Evolutionary conservation across 2,888 invertebrate genomes (phyloP).

Genomic region (Dastarcus helophoroides): DNA sequence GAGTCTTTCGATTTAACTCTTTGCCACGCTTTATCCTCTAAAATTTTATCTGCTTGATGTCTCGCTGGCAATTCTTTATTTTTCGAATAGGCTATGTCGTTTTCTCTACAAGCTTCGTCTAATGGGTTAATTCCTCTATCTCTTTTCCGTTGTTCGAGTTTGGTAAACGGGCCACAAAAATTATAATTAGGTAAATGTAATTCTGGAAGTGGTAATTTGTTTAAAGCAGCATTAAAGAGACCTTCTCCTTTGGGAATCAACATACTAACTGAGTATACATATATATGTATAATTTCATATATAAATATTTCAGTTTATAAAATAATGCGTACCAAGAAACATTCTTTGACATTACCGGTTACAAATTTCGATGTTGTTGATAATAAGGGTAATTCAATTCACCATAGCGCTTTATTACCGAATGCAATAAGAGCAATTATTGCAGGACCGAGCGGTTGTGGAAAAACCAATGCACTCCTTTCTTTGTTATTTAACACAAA

Average conservation of each 20-base stretch:
- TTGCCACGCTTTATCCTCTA: constrained; percentile 22
- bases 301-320: too few relatives aligned
- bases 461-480: constrained; percentile 29
- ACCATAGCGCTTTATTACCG: too few relatives aligned
- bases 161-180: constrained; percentile 16
- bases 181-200: constrained; percentile 17
- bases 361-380: too few relatives aligned
- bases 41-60: constrained; percentile 26
- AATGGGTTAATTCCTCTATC: constrained; percentile 22
- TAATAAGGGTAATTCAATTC: too few relatives aligned
- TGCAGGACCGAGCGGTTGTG: constrained; percentile 27
- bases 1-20: constrained; percentile 18
- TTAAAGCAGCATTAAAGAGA: constrained; percentile 16
- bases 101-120: constrained; percentile 21
- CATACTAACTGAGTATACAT: too few relatives aligned
- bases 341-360: too few relatives aligned
- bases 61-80: constrained; percentile 15
- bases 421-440: too few relatives aligned
- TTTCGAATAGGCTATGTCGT: constrained; percentile 21
- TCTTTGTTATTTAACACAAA: constrained; percentile 24
- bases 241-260: constrained; percentile 10
- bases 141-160: constrained; percentile 19
- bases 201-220: constrained; percentile 19
- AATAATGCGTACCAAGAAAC: too few relatives aligned
- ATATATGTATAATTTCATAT: too few relatives aligned